Evolutionary conservation across 64 coral and sea anemone species (phyloP).

Genomic region (Trachythela sp.): DNA sequence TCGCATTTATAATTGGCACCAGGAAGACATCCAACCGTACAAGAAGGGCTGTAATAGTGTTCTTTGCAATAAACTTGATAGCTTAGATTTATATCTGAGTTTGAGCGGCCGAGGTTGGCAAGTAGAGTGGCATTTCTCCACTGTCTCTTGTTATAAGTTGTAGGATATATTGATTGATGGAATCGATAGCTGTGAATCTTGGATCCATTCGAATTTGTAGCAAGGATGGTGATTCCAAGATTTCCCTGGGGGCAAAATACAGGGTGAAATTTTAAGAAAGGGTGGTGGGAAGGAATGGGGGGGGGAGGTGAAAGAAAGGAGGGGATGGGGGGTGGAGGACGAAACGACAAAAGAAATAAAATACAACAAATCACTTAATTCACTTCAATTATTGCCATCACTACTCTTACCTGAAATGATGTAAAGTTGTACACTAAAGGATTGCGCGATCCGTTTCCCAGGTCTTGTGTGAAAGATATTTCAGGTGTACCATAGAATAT

Average conservation of each 20-base stretch:
- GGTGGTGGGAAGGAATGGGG: neutral
- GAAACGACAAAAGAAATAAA: too few species aligned
- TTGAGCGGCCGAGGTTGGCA: neutral
- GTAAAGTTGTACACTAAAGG: neutral
- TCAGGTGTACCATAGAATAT: neutral
- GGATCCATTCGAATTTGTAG: neutral
- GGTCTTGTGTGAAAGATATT: neutral
- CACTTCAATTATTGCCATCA: neutral
- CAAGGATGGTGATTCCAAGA: neutral
- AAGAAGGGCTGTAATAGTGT: neutral
- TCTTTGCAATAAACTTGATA: slow-evolving; percentile 2
- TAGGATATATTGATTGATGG: neutral
- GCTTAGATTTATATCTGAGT: neutral
- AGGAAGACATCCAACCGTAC: neutral
- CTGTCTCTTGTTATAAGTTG: neutral
- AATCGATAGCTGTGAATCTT: neutral
- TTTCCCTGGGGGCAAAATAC: neutral
- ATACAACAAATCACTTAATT: too few species aligned
- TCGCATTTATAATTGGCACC: neutral
- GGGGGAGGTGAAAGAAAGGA: too few species aligned
- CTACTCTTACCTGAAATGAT: neutral
- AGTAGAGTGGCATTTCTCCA: neutral
- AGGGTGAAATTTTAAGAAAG: neutral
- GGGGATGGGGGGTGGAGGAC: too few species aligned
- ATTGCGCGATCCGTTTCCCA: neutral